phyloP scores from a whole-genome alignment of 2,888 invertebrate species.

The Chloromyia formosa region DNA sequence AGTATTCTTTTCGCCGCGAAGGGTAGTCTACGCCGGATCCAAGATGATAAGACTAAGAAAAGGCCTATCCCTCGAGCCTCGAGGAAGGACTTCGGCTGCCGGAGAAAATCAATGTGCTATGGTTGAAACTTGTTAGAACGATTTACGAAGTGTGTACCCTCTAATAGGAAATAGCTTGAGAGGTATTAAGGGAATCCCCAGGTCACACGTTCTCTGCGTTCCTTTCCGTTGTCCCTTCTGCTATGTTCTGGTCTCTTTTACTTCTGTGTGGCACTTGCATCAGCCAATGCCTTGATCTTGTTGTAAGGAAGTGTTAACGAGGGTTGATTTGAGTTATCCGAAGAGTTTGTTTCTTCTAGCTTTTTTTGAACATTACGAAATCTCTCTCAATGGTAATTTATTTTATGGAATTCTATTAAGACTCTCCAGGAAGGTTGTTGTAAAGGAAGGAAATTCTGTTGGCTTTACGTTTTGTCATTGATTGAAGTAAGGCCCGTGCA shows the following conservation, averaged over 20 bases:
- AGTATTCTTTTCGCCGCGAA: slow-evolving; percentile 9
- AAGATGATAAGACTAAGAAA: background rate
- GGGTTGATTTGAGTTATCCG: slow-evolving; percentile 43
- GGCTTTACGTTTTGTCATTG: slow-evolving; percentile 17
- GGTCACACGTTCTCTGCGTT: slow-evolving; percentile 22
- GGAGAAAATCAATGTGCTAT: slow-evolving; percentile 37
- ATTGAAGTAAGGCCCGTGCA: background rate
- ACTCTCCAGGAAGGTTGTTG: background rate
- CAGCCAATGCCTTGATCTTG: slow-evolving; percentile 29
- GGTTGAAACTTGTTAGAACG: slow-evolving; percentile 38
- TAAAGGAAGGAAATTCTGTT: slow-evolving; percentile 9
- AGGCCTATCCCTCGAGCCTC: background rate
- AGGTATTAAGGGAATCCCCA: slow-evolving; percentile 23
- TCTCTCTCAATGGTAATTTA: slow-evolving; percentile 40
- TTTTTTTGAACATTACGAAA: slow-evolving; percentile 29
- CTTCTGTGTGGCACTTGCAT: background rate
- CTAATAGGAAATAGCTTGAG: slow-evolving; percentile 36
- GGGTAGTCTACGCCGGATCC: background rate
- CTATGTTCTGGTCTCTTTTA: background rate
- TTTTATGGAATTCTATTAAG: slow-evolving; percentile 41
- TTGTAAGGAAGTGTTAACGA: slow-evolving; percentile 40
- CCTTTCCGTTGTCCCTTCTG: background rate
- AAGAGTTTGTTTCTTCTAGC: slow-evolving; percentile 32
- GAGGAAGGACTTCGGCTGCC: slow-evolving; percentile 7
- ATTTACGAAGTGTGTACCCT: slow-evolving; percentile 35